phyloP scores from a whole-genome alignment of 2,797 vertebrate species.

The Benthosema pterotum region DNA sequence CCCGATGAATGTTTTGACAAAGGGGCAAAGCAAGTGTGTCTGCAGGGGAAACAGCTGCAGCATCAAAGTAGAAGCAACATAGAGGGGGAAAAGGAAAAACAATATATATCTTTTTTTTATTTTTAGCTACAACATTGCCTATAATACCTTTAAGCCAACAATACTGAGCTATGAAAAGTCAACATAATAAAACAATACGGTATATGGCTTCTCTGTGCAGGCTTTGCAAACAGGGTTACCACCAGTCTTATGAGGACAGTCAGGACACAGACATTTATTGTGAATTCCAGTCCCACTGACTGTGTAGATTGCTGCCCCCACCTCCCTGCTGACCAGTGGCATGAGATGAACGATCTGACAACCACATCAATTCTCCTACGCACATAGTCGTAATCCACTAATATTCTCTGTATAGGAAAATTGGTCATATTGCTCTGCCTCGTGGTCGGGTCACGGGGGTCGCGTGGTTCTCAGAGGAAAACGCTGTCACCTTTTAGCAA shows the following conservation, averaged over 20 bases:
- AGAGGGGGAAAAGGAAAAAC: too few species aligned
- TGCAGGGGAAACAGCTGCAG: too few species aligned
- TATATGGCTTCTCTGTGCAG: not conserved
- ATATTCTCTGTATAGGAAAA: slow-evolving; percentile 9
- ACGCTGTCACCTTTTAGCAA: not conserved
- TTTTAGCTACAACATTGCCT: too few species aligned
- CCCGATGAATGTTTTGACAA: too few species aligned
- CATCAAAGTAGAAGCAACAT: too few species aligned
- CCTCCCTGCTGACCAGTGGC: slow-evolving; percentile 26
- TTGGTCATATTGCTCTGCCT: not conserved
- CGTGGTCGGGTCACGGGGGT: slow-evolving; percentile 7
- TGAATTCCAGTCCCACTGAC: slow-evolving; percentile 14
- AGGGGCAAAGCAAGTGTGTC: too few species aligned
- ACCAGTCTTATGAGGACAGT: slow-evolving; percentile 8
- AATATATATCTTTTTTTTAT: too few species aligned
- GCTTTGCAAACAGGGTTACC: not conserved
- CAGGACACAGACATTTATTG: slow-evolving; percentile 1
- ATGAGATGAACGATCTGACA: slow-evolving; percentile 12
- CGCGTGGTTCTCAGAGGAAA: slow-evolving; percentile 2
- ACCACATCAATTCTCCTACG: slow-evolving; percentile 1
- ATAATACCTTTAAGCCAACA: not conserved
- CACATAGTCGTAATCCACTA: slow-evolving; percentile 7
- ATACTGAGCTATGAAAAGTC: not conserved
- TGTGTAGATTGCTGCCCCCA: slow-evolving; percentile 17
- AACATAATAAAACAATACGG: not conserved